Evolutionary conservation across 2,113 vertebrate genomes (phyloP).

Genomic region (Ammospiza nelsoni): DNA sequence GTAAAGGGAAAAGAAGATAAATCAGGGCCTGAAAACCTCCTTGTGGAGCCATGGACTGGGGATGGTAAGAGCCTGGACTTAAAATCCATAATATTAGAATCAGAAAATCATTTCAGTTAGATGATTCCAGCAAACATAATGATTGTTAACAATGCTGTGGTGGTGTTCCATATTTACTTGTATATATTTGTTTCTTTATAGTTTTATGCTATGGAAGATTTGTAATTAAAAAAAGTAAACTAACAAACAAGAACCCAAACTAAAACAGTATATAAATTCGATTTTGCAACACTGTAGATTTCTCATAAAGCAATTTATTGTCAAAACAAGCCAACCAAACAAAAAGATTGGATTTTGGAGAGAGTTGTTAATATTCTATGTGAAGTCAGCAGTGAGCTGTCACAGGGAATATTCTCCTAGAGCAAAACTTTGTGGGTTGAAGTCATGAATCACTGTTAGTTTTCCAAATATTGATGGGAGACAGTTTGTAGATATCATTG

Average conservation of each 20-base stretch:
- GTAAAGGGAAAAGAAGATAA: slow-evolving; percentile 98
- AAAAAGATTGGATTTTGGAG: neutral
- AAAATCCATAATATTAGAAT: neutral
- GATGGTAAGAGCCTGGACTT: slow-evolving; percentile 83
- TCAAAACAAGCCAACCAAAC: neutral
- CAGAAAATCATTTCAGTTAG: neutral
- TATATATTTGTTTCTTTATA: neutral
- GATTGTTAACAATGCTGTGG: neutral
- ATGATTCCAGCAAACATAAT: neutral
- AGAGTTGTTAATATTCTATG: rapidly evolving
- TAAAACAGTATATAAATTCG: neutral
- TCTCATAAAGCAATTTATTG: neutral
- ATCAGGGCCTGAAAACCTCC: slow-evolving; percentile 94
- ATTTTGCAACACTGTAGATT: neutral
- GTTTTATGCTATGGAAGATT: neutral
- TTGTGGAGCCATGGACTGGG: slow-evolving; percentile 87
- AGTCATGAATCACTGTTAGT: neutral
- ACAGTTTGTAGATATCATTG: neutral
- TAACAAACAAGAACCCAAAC: neutral
- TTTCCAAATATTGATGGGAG: neutral
- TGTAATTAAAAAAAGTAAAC: neutral
- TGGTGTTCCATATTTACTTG: neutral
- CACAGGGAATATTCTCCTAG: neutral
- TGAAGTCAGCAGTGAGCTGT: neutral
- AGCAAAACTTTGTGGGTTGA: neutral